Evolutionary conservation across 2,888 invertebrate genomes (phyloP).

Genomic region (Epicampocera succincta): DNA sequence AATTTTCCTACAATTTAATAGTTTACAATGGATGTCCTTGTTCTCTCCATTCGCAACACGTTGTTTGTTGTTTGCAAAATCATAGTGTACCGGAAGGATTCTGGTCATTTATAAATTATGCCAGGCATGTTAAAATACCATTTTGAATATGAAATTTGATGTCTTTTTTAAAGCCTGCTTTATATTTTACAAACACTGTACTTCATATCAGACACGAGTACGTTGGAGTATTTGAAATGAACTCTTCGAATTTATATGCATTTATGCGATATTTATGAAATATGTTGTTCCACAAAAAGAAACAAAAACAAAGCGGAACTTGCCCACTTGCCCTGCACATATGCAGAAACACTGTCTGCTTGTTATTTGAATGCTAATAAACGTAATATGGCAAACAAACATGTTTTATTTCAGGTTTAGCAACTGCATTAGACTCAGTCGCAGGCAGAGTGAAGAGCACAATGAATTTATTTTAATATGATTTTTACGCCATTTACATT

Average conservation of each 20-base stretch:
- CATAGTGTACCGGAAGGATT: constrained; percentile 62
- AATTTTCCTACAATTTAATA: constrained; percentile 2
- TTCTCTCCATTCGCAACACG: constrained; percentile 61
- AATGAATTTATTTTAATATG: too few relatives aligned
- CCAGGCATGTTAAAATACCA: constrained; percentile 82
- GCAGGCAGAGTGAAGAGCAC: too few relatives aligned
- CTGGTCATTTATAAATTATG: constrained; percentile 81
- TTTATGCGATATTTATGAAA: too few relatives aligned
- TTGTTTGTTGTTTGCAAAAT: constrained; percentile 64
- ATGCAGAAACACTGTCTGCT: constrained; percentile 33
- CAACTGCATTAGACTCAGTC: too few relatives aligned
- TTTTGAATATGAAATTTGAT: constrained; percentile 82
- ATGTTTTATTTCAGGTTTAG: too few relatives aligned
- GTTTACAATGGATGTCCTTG: constrained; percentile 50
- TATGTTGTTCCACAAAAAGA: too few relatives aligned
- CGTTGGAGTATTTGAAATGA: constrained; percentile 24
- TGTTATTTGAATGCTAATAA: constrained; percentile 5
- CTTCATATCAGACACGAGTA: constrained; percentile 16
- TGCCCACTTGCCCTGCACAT: too few relatives aligned
- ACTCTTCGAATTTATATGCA: too few relatives aligned
- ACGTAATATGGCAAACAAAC: too few relatives aligned
- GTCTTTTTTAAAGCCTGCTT: constrained; percentile 72
- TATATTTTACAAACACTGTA: constrained; percentile 57
- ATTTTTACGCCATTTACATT: too few relatives aligned
- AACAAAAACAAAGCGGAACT: too few relatives aligned